These are phyloP conservation scores for Pseudomyrmex concolor DNA, from an alignment of 1,140 invertebrate species.

Conservation along the genomic window DNA sequence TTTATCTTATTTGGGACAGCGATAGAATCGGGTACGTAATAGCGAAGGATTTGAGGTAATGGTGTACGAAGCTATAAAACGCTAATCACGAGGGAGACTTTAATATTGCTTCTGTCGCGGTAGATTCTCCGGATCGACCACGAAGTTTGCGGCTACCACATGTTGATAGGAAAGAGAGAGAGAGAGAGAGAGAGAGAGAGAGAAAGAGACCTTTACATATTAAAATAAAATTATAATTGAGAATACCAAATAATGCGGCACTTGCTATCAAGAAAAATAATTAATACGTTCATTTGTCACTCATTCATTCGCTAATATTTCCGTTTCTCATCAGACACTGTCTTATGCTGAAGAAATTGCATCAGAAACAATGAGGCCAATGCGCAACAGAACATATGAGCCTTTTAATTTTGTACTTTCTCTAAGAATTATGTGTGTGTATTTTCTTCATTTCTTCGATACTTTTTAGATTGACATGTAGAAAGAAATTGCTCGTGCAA, in stretches of 20 bases:
- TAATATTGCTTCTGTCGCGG: conserved; percentile 38
- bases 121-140: conserved; percentile 17
- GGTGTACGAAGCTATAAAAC: conserved; percentile 19
- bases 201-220: neutral
- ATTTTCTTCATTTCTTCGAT: neutral
- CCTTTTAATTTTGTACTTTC: conserved; percentile 22
- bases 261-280: conserved; percentile 51
- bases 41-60: conserved; percentile 5
- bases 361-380: conserved; percentile 11
- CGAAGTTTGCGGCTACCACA: neutral
- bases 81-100: conserved; percentile 25
- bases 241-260: conserved; percentile 43
- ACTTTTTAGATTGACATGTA: too few relatives aligned
- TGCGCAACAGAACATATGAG: neutral
- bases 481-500: too few relatives aligned
- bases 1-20: neutral
- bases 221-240: conserved; percentile 48
- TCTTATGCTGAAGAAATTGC: conserved; percentile 25
- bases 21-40: conserved; percentile 1
- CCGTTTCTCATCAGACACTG: conserved; percentile 44
- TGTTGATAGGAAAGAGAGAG: neutral
- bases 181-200: too few relatives aligned
- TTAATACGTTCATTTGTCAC: conserved; percentile 52
- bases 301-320: conserved; percentile 33
- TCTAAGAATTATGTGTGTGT: neutral